Evolutionary conservation across 2,113 vertebrate species (phyloP), one percentile per base, ranked within the genome.

Genomic region (Pogonocichla stellata): DNA sequence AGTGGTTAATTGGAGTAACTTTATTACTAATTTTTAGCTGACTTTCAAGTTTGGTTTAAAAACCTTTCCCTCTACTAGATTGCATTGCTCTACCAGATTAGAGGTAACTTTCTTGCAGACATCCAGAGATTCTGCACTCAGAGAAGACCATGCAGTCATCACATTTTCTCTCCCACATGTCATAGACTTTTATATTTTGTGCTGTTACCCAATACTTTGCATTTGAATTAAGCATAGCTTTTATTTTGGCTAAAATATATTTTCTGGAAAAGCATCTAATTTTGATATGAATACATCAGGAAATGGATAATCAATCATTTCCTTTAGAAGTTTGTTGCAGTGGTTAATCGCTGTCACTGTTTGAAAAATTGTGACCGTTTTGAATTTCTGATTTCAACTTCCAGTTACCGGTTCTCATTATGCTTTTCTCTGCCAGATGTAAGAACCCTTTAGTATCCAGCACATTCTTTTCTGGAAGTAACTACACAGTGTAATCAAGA

Each of bases 301-400:
- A 96, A 96, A 74, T 92, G 95, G 95, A 71, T 83, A 93, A 95
- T 95, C 90, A 91, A 96, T 94, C 95, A 88, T 93, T 90, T 94
- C 95, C 92, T 95, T 95, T 80, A 95, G 92, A 96, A 94, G 87
- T 96, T 93, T 96, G 88, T 94, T 33, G 54, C 95, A 93, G 94
- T 83, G 87, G 96, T 96, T 96, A 95, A 96, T 96, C 79, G 88
- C 93, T 8, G 78, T 96, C 94, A 86, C 79, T 92, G 82, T 93
- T 91, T 94, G 90, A 95, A 96, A 92, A 94, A 96, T 96, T 94
- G 93, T 95, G 92, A 93, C 93, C 75, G 56, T 95, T 96, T 96
- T 96, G 88, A 96, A 96, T 97, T 96, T 93, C 95, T 95, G 95
- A 90, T 95, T 97, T 97, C 94, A 94, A 48, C 94, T 97, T 96